phyloP scores from a whole-genome alignment of 2,797 vertebrate genomes.

The Tamandua tetradactyla region DNA sequence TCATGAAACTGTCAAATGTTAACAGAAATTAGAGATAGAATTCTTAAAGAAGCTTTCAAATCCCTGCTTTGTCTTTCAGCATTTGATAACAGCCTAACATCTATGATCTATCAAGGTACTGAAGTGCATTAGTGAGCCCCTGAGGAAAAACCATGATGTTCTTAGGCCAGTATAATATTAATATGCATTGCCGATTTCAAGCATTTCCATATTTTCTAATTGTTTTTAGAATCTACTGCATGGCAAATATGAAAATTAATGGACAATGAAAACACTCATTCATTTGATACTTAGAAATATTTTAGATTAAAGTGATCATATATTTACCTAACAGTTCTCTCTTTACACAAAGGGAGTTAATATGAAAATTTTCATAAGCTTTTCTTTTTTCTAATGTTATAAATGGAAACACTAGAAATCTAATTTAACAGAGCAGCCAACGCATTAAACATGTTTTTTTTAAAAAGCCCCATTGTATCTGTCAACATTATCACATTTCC shows the following conservation, averaged over 20 bases:
- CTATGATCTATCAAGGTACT: slow-evolving; percentile 81
- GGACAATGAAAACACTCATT: slow-evolving; percentile 54
- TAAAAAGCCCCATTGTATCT: slow-evolving; percentile 57
- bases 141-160: slow-evolving; percentile 81
- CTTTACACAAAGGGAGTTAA: slow-evolving; percentile 70
- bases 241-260: slow-evolving; percentile 71
- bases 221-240: slow-evolving; percentile 75
- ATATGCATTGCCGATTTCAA: slow-evolving; percentile 83
- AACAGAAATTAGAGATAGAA: slow-evolving; percentile 85
- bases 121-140: slow-evolving; percentile 74
- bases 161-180: slow-evolving; percentile 79
- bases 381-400: slow-evolving; percentile 72
- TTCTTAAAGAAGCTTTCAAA: slow-evolving; percentile 83
- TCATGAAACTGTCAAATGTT: slow-evolving; percentile 85
- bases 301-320: slow-evolving; percentile 71
- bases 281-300: slow-evolving; percentile 74
- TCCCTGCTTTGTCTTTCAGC: slow-evolving; percentile 83
- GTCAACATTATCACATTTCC: slow-evolving; percentile 63
- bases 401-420: slow-evolving; percentile 63
- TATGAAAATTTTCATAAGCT: slow-evolving; percentile 78
- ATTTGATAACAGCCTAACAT: slow-evolving; percentile 84
- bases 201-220: slow-evolving; percentile 79
- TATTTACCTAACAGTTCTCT: slow-evolving; percentile 78
- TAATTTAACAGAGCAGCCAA: slow-evolving; percentile 70
- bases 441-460: slow-evolving; percentile 67